These are phyloP conservation scores for Poecilia latipinna DNA, from an alignment of 2,113 vertebrate species.

Conservation along the genomic window DNA sequence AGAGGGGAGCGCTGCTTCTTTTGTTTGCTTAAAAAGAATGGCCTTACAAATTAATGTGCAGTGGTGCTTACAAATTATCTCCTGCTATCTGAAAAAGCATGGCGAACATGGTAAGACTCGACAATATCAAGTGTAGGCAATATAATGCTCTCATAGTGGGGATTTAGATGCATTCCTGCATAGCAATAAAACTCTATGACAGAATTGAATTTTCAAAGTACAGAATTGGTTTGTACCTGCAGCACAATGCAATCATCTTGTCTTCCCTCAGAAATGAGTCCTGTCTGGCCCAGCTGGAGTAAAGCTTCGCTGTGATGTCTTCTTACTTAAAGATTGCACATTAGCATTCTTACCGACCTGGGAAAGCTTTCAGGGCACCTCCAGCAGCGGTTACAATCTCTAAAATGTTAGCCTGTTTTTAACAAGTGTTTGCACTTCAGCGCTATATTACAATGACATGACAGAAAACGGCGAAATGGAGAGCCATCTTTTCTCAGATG, in stretches of 20 bases:
- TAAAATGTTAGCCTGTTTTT: conserved; percentile 21
- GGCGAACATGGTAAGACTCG: conserved; percentile 9
- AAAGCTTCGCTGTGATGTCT: conserved; percentile 42
- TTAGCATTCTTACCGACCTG: conserved; percentile 44
- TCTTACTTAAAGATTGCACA: conserved; percentile 38
- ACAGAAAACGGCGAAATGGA: conserved; percentile 2
- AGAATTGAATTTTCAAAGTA: conserved; percentile 56
- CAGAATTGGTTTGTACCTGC: conserved; percentile 47
- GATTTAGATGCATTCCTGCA: conserved; percentile 55
- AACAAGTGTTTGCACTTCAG: conserved; percentile 28
- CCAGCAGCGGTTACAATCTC: conserved; percentile 28
- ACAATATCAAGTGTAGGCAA: conserved; percentile 37
- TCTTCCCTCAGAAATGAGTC: conserved; percentile 42
- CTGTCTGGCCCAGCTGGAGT: conserved; percentile 39
- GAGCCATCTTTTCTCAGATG: conserved; percentile 16
- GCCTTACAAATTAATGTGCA: conserved; percentile 45
- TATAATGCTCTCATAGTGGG: conserved; percentile 41
- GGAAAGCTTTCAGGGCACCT: conserved; percentile 1
- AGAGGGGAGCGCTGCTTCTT: conserved; percentile 33
- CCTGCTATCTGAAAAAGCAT: conserved; percentile 6
- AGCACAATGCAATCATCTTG: conserved; percentile 48
- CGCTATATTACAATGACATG: conserved; percentile 15
- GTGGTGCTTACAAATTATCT: conserved; percentile 26
- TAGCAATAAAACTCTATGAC: conserved; percentile 51
- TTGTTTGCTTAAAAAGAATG: conserved; percentile 62